A percentile compares a stretch with the other conserved stretches of the same genome.
Evolutionary conservation across 1,140 invertebrate species (phyloP).

Genomic region (Drosophila athabasca): DNA sequence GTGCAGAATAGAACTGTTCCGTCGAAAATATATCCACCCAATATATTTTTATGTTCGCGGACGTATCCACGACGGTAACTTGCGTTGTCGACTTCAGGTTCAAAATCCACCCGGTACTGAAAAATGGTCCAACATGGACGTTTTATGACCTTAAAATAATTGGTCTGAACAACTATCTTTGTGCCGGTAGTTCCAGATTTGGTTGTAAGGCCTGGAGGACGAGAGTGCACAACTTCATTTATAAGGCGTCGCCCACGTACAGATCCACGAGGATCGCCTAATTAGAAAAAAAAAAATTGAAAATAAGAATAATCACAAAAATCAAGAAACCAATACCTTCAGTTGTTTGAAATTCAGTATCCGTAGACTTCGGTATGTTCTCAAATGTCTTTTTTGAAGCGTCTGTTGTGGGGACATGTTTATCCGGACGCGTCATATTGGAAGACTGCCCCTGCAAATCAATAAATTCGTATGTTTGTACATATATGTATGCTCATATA

Average conservation of each 20-base stretch:
- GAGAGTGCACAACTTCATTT: constrained; percentile 59
- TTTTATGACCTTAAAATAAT: constrained; percentile 90
- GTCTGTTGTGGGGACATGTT: not conserved
- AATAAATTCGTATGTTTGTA: not conserved
- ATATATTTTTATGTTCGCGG: constrained; percentile 42
- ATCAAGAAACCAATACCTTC: constrained; percentile 11
- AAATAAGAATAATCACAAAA: not conserved
- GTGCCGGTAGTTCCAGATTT: constrained; percentile 57
- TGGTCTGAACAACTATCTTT: constrained; percentile 85
- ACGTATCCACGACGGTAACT: constrained; percentile 57
- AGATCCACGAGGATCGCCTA: constrained; percentile 66
- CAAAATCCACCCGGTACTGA: constrained; percentile 93
- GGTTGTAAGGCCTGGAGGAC: constrained; percentile 43
- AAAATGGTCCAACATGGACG: constrained; percentile 90
- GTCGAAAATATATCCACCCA: constrained; percentile 85
- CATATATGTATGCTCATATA: not conserved
- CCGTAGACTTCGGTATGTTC: not conserved
- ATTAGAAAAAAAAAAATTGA: not conserved
- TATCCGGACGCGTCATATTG: not conserved
- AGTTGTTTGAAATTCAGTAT: not conserved
- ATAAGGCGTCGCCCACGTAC: constrained; percentile 67
- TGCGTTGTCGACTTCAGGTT: constrained; percentile 85
- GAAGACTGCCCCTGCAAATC: constrained; percentile 4
- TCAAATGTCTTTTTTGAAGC: not conserved
- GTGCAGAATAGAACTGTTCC: constrained; percentile 83